phyloP scores from a whole-genome alignment of 2,888 invertebrate genomes.

The Drosophila quasianomalipes region DNA sequence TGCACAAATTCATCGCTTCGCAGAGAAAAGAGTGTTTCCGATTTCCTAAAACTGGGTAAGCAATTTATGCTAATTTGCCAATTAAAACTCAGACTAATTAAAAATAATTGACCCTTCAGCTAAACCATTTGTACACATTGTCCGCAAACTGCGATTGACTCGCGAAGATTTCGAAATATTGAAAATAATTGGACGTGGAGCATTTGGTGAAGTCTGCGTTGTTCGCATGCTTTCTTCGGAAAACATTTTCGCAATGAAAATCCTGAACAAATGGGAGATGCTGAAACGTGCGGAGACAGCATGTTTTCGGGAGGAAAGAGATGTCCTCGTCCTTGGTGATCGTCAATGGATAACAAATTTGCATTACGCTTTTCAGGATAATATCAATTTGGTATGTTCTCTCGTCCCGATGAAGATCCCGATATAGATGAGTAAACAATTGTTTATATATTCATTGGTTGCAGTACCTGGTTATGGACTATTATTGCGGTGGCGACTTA shows the following conservation, averaged over 20 bases:
- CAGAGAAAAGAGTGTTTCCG: conserved; percentile 97
- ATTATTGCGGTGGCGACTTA: conserved; percentile 99
- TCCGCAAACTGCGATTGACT: conserved; percentile 94
- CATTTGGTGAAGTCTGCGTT: conserved; percentile 99
- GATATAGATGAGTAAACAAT: background rate
- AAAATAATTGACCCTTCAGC: conserved; percentile 85
- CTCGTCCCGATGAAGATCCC: background rate
- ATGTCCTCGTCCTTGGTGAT: conserved; percentile 98
- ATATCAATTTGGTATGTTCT: conserved; percentile 93
- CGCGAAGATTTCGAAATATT: conserved; percentile 99
- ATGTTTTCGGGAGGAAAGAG: conserved; percentile 97
- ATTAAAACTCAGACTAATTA: background rate
- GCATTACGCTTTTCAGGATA: conserved; percentile 99
- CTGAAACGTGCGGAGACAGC: conserved; percentile 97
- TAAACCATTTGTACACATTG: conserved; percentile 94
- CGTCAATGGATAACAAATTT: conserved; percentile 99
- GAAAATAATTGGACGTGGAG: conserved; percentile 98
- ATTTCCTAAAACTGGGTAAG: conserved; percentile 97
- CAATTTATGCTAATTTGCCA: background rate
- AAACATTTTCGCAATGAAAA: conserved; percentile 99
- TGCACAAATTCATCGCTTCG: conserved; percentile 97
- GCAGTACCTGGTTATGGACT: conserved; percentile 99
- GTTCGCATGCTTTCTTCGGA: conserved; percentile 90
- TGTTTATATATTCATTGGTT: conserved; percentile 55
- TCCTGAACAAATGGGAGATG: conserved; percentile 99